phyloP scores from a whole-genome alignment of 1,140 invertebrate species.

The Ceratina japonica region DNA sequence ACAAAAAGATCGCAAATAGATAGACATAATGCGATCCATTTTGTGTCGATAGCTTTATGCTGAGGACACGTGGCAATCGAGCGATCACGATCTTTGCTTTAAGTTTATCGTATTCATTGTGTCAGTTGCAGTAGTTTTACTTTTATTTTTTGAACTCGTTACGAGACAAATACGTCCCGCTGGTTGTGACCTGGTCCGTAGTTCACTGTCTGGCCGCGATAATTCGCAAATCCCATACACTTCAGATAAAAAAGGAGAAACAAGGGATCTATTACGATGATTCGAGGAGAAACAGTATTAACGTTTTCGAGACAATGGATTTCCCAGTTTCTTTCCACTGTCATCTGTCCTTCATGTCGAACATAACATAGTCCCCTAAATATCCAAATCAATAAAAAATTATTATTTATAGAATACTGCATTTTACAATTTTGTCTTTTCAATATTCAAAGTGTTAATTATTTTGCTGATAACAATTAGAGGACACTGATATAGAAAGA shows the following conservation, averaged over 20 bases:
- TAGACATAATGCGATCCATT: too few relatives aligned
- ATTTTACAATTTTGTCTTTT: too few relatives aligned
- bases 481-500: not conserved
- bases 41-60: too few relatives aligned
- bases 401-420: too few relatives aligned
- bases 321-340: not conserved
- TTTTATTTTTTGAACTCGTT: slow-evolving; percentile 25
- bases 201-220: slow-evolving; percentile 57
- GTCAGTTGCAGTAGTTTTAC: not conserved
- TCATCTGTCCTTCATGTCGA: not conserved
- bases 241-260: slow-evolving; percentile 44
- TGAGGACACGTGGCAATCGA: too few relatives aligned
- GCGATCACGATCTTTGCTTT: not conserved
- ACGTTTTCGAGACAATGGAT: not conserved
- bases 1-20: too few relatives aligned
- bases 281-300: not conserved
- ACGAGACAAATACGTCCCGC: not conserved
- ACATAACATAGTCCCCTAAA: too few relatives aligned
- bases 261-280: not conserved
- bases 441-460: not conserved
- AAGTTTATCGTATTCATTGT: not conserved
- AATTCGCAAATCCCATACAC: slow-evolving; percentile 45
- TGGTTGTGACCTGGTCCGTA: slow-evolving; percentile 45
- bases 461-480: not conserved
- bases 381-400: too few relatives aligned